These are phyloP conservation scores for Nephrotoma guestfalica DNA, from an alignment of 2,888 invertebrate genomes.

Conservation along the genomic window DNA sequence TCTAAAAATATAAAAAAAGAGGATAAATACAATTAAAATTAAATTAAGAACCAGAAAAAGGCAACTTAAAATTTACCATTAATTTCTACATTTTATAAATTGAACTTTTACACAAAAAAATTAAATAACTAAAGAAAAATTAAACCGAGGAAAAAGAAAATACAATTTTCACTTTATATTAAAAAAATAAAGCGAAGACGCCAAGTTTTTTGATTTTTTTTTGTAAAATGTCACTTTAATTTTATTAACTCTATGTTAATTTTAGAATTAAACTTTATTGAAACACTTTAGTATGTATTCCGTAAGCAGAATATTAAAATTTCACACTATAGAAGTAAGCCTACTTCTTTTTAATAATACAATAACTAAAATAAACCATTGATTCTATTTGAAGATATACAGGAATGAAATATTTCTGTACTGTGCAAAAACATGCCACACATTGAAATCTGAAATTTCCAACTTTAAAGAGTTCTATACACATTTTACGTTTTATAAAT, in stretches of 20 bases:
- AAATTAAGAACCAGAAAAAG: neutral
- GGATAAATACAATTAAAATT: neutral
- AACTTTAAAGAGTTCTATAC: neutral
- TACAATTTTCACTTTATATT: neutral
- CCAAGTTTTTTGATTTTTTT: neutral
- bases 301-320: neutral
- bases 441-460: neutral
- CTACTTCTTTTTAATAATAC: neutral
- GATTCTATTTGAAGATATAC: neutral
- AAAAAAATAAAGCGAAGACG: neutral
- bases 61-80: neutral
- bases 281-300: neutral
- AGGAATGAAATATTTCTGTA: neutral
- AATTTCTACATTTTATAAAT: neutral
- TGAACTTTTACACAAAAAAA: neutral
- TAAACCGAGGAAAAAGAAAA: neutral
- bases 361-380: neutral
- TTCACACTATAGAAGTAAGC: neutral
- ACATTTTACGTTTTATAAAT: neutral
- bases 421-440: neutral
- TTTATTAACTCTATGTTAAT: neutral
- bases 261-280: neutral
- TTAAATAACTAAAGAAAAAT: neutral
- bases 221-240: neutral
- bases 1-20: neutral